Conservation (phyloP, 2,113 vertebrate genomes). For the Suricata suricatta region DNA sequence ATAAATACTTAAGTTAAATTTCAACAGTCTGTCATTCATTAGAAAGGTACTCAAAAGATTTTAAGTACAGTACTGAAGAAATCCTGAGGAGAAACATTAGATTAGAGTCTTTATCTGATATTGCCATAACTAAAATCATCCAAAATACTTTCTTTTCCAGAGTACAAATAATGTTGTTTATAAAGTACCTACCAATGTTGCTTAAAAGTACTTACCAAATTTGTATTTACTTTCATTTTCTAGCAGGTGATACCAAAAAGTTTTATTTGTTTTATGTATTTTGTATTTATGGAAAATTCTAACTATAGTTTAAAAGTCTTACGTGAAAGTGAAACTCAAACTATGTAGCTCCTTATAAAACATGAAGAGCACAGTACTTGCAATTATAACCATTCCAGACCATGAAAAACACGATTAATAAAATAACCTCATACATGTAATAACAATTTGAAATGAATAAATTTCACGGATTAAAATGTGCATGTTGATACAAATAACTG, state of each 20-base stretch:
- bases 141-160: constrained; percentile 1
- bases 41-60: not conserved
- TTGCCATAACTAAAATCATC: not conserved
- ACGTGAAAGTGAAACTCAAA: not conserved
- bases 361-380: not conserved
- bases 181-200: not conserved
- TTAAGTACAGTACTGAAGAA: not conserved
- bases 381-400: not conserved
- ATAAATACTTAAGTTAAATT: not conserved
- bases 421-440: not conserved
- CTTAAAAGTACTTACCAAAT: not conserved
- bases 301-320: constrained; percentile 20
- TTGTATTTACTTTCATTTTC: not conserved
- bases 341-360: not conserved
- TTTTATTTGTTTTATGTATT: no score
- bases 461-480: not conserved
- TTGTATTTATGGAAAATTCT: not conserved
- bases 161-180: not conserved
- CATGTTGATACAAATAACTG: not conserved
- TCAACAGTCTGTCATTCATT: not conserved
- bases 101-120: not conserved
- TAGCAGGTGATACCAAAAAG: no score
- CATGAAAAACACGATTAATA: not conserved
- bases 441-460: not conserved
- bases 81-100: not conserved